Conservation (phyloP, 2,113 vertebrate genomes). For the Pionites leucogaster region DNA sequence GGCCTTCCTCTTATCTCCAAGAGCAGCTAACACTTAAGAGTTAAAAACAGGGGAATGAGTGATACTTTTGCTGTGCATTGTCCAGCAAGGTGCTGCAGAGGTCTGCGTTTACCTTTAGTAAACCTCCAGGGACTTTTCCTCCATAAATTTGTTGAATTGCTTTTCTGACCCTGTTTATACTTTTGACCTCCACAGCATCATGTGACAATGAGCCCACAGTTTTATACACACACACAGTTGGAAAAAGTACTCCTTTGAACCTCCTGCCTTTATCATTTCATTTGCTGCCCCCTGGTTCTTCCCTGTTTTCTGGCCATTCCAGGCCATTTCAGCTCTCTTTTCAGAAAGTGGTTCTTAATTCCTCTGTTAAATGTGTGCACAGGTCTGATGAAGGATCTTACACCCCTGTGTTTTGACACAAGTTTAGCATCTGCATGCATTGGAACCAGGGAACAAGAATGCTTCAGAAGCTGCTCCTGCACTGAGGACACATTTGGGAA, state of each 20-base stretch:
- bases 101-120: conserved; percentile 24
- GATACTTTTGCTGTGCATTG: background rate
- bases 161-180: conserved; percentile 56
- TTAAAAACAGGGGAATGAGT: background rate
- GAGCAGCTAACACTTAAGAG: background rate
- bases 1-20: background rate
- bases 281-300: background rate
- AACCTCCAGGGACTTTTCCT: conserved; percentile 54
- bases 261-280: background rate
- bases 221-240: background rate
- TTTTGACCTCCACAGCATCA: conserved; percentile 43
- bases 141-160: conserved; percentile 24
- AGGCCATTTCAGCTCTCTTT: background rate
- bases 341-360: background rate
- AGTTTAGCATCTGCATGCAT: background rate
- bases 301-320: background rate
- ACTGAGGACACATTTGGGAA: background rate
- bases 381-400: background rate
- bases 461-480: background rate
- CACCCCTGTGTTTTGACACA: background rate
- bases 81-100: background rate
- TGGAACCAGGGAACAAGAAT: background rate
- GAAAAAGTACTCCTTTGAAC: background rate
- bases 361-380: background rate
- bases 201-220: background rate